Base-by-base conservation (phyloP, 2,797 vertebrate species). In the Australoheros facetus region DNA sequence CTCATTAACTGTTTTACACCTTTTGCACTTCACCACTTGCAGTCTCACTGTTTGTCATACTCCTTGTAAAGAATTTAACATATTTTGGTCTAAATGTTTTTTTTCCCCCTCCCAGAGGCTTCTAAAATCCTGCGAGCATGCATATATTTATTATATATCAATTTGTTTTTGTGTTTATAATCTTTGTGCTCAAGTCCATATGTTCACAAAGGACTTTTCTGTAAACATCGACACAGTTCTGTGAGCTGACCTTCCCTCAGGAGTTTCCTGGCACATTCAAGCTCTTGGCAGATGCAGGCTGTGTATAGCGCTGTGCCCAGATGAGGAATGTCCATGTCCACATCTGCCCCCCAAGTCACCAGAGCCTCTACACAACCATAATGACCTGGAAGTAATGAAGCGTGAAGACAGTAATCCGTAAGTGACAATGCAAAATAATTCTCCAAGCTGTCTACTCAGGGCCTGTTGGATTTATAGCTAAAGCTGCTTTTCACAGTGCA, bases 221-320 rank as follows among this genome's bases (percentile, higher is more conserved):
- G 48, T 84, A 88, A 69, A 87, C 71, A 88, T 76, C 62, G 45
- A 62, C 85, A 70, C 42, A 69, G 74, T 48, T 80, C 78, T 80
- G 62, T 5, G 12, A 56, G 60, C 89, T 87, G 64, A 99, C 98
- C 98, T 94, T 97, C 97, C 89, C 97, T 95, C 81, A 99, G 96
- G 90, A 99, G 97, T 70, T 96, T 97, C 84, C 95, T 95, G 91
- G 97, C 94, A 75, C 97, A 99, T 69, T 96, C 95, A 66, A 97
- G 96, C 85, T 98, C 96, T 87, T 96, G 96, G 81, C 96, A 96
- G 87, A 96, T 42, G 70, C 97, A 98, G 59, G 98, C 97, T 8
- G 96, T 96, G 26, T 98, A 99, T 21, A 99, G 96, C 55, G 97
- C 96, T 0, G 97, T 99, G 90, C 98, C 98, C 93, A 98, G 89